Conservation (phyloP, 2,888 invertebrate genomes). For the Metellina segmentata region DNA sequence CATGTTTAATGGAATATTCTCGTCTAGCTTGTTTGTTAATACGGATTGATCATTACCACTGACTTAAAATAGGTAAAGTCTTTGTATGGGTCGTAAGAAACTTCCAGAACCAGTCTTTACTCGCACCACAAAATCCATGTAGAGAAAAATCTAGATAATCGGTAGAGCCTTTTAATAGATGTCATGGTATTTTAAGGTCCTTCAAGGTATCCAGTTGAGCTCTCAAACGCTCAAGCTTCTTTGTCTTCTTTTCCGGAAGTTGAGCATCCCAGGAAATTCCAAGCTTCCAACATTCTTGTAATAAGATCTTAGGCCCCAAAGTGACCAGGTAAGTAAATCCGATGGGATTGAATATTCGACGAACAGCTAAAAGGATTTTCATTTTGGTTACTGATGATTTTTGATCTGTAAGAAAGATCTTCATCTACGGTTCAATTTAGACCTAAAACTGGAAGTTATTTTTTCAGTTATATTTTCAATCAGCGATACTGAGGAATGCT, state of each 20-base stretch:
- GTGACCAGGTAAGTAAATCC: constrained; percentile 3
- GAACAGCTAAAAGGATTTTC: neutral
- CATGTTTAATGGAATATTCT: too few relatives aligned
- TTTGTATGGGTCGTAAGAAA: too few relatives aligned
- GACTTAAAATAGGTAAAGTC: too few relatives aligned
- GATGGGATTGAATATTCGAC: constrained; percentile 16
- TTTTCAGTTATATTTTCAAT: neutral
- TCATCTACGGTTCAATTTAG: neutral
- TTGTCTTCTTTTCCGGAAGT: neutral
- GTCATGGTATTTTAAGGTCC: neutral
- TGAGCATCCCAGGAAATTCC: neutral
- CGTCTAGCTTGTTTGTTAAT: too few relatives aligned
- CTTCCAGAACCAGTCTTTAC: too few relatives aligned
- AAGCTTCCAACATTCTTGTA: too few relatives aligned
- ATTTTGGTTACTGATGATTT: neutral
- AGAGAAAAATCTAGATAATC: too few relatives aligned
- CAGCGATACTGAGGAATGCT: too few relatives aligned
- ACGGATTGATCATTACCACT: too few relatives aligned
- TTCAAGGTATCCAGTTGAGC: neutral
- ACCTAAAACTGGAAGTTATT: neutral
- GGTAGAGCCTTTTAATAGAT: neutral
- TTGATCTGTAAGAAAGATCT: neutral
- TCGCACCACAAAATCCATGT: too few relatives aligned
- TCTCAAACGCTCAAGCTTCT: neutral
- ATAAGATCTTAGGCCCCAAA: neutral